Conservation (phyloP, 2,888 invertebrate genomes). For the Plebejus melissa region DNA sequence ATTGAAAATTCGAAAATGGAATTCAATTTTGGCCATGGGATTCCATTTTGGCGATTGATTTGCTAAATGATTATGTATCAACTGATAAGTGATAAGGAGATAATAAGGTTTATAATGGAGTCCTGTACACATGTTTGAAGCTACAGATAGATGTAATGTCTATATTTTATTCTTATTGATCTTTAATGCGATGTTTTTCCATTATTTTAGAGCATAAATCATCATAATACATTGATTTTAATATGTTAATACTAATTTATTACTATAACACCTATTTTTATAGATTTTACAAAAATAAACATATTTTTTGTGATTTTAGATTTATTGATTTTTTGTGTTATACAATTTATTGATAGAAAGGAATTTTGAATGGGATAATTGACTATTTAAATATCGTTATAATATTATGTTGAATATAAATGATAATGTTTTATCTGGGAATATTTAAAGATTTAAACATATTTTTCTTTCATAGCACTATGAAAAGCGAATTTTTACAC, state of each 20-base stretch:
- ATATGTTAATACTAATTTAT: not conserved
- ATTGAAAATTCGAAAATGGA: constrained; percentile 10
- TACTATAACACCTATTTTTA: not conserved
- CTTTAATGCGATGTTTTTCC: not conserved
- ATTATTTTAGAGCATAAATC: not conserved
- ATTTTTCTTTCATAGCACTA: not conserved
- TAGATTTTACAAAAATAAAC: not conserved
- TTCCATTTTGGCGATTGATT: not conserved
- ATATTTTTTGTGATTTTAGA: not conserved
- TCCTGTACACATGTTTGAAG: constrained; percentile 2
- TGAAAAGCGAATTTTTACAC: not conserved
- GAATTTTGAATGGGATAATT: not conserved
- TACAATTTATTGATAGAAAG: not conserved
- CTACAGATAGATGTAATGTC: not conserved
- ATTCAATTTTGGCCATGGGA: not conserved
- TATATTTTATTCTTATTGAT: not conserved
- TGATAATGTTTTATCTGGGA: too few species aligned
- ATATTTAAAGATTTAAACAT: too few species aligned
- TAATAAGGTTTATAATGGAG: constrained; percentile 14
- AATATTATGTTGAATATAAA: not conserved
- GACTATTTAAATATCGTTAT: not conserved
- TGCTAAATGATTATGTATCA: not conserved
- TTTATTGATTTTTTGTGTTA: not conserved
- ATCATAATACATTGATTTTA: not conserved
- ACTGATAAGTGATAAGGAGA: constrained; percentile 7